Conservation (phyloP, 2,797 vertebrate species). For the Peromyscus nudipes region DNA sequence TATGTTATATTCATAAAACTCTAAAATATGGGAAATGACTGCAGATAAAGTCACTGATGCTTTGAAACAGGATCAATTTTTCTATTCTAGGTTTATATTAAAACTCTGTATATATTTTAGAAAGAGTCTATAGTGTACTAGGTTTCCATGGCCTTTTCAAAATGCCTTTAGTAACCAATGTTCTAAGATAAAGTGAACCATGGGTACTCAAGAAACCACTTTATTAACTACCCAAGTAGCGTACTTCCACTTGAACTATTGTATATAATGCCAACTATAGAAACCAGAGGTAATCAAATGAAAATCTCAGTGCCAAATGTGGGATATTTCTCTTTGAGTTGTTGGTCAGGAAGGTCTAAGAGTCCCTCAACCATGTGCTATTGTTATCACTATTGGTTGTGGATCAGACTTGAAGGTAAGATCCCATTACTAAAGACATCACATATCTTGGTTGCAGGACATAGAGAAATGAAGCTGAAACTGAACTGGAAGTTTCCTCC, state of each 20-base stretch:
- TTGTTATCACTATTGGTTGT: background rate
- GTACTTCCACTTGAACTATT: too few relatives aligned
- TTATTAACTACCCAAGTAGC: background rate
- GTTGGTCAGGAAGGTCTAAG: background rate
- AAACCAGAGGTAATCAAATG: background rate
- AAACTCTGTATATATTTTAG: background rate
- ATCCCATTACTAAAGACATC: background rate
- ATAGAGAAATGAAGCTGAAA: background rate
- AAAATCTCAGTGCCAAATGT: background rate
- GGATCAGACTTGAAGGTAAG: background rate
- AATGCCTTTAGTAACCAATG: background rate
- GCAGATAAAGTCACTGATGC: background rate
- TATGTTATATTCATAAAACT: background rate
- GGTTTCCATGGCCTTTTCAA: background rate
- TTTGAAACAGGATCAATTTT: background rate
- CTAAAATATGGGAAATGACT: background rate
- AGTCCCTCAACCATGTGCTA: background rate
- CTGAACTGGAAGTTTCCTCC: background rate
- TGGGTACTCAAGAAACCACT: background rate
- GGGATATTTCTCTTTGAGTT: background rate
- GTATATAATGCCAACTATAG: background rate
- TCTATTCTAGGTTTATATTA: background rate
- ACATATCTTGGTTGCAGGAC: background rate
- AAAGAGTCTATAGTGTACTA: background rate
- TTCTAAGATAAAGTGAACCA: background rate